phyloP scores from a whole-genome alignment of 2,888 invertebrate genomes.

The Notodonta dromedarius region DNA sequence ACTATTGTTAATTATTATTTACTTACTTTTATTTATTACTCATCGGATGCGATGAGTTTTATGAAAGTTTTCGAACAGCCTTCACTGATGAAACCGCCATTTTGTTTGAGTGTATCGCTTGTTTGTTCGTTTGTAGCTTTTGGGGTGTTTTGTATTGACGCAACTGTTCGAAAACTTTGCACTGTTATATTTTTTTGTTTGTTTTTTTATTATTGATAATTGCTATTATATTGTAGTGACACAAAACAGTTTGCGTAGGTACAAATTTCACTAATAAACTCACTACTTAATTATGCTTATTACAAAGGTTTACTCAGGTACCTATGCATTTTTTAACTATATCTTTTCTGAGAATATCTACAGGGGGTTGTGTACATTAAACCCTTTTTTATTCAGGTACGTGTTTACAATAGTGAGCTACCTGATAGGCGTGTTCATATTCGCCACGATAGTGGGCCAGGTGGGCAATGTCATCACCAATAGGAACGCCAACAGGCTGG shows the following conservation, averaged over 20 bases:
- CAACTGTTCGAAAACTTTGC: constrained; percentile 86
- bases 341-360: too few relatives aligned
- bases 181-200: constrained; percentile 53
- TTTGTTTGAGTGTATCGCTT: constrained; percentile 62
- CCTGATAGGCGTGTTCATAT: constrained; percentile 98
- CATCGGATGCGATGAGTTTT: constrained; percentile 64
- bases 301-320: too few relatives aligned
- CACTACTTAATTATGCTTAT: background rate
- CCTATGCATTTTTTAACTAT: too few relatives aligned
- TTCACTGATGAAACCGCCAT: constrained; percentile 82
- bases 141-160: constrained; percentile 69
- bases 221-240: constrained; percentile 8
- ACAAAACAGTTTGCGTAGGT: constrained; percentile 6
- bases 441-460: constrained; percentile 98
- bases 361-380: background rate
- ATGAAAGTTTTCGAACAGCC: constrained; percentile 88
- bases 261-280: background rate
- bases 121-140: constrained; percentile 51
- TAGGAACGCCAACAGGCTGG: constrained; percentile 96
- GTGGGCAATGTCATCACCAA: constrained; percentile 99
- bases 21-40: constrained; percentile 65
- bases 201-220: constrained; percentile 25
- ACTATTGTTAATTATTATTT: constrained; percentile 64
- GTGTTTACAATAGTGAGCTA: constrained; percentile 98
- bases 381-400: constrained; percentile 88